Conservation (phyloP, 1,140 invertebrate species). For the Drosophila mojavensis region DNA sequence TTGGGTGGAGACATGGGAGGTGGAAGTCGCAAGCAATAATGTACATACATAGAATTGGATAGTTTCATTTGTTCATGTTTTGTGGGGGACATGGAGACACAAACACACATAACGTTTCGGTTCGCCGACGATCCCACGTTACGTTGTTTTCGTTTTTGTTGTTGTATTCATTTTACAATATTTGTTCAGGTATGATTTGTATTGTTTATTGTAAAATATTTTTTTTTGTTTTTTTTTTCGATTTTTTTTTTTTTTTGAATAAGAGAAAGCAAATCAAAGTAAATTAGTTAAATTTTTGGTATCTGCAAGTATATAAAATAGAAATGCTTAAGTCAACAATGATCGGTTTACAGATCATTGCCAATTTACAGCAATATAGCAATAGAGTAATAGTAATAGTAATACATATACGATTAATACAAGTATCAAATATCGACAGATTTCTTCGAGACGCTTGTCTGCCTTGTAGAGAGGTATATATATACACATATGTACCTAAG, state of each 20-base stretch:
- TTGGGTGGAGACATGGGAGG: constrained; percentile 33
- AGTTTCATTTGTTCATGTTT: constrained; percentile 55
- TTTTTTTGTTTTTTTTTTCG: constrained; percentile 51
- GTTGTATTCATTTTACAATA: constrained; percentile 73
- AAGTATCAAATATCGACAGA: constrained; percentile 9
- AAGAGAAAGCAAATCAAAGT: constrained; percentile 84
- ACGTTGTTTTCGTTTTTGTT: constrained; percentile 62
- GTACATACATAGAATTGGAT: constrained; percentile 77
- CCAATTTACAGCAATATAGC: constrained; percentile 68
- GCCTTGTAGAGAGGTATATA: background rate
- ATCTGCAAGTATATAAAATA: constrained; percentile 83
- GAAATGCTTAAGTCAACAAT: constrained; percentile 83
- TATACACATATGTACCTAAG: background rate
- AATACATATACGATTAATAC: constrained; percentile 34
- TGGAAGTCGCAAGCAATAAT: constrained; percentile 71
- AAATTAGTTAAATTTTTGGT: constrained; percentile 83
- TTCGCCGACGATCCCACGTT: constrained; percentile 66
- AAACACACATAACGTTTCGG: constrained; percentile 64
- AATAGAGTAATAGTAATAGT: constrained; percentile 53
- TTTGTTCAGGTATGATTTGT: constrained; percentile 37
- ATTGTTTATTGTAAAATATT: constrained; percentile 13
- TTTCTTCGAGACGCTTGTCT: constrained; percentile 6
- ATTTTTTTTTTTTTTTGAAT: constrained; percentile 73
- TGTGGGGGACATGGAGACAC: constrained; percentile 45
- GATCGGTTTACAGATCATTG: constrained; percentile 72